Conservation (phyloP, 2,113 vertebrate species). For the Oenanthe oenanthe region DNA sequence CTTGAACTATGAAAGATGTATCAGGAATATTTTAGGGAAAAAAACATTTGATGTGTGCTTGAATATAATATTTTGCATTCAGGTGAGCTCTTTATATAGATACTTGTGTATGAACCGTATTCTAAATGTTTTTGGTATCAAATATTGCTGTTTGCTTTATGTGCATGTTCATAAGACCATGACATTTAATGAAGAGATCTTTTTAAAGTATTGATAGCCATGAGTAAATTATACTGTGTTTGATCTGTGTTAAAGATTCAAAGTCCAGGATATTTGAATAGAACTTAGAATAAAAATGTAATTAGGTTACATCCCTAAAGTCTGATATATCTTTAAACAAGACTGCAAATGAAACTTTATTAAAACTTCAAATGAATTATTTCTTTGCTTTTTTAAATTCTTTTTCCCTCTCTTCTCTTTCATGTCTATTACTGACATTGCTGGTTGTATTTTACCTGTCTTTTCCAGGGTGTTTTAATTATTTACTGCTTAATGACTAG, state of each 20-base stretch:
- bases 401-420: slow-evolving; percentile 77
- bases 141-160: slow-evolving; percentile 41
- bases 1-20: background rate
- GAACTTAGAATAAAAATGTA: slow-evolving; percentile 81
- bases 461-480: slow-evolving; percentile 76
- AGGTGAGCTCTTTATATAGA: background rate
- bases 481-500: slow-evolving; percentile 79
- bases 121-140: background rate
- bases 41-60: background rate
- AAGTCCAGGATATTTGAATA: slow-evolving; percentile 77
- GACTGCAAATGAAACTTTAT: slow-evolving; percentile 82
- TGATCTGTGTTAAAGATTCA: slow-evolving; percentile 80
- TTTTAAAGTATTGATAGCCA: slow-evolving; percentile 88
- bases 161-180: slow-evolving; percentile 64
- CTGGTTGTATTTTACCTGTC: slow-evolving; percentile 80
- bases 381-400: slow-evolving; percentile 78
- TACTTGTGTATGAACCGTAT: background rate
- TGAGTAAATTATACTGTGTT: slow-evolving; percentile 86
- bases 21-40: background rate
- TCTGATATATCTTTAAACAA: slow-evolving; percentile 86
- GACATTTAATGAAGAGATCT: slow-evolving; percentile 85
- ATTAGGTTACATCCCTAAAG: slow-evolving; percentile 83
- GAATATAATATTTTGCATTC: background rate
- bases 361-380: slow-evolving; percentile 84
- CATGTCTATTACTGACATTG: slow-evolving; percentile 78